Evolutionary conservation across 1,140 invertebrate species (phyloP), one percentile per base, ranked within the genome.

Genomic region (Platyura marginata): DNA sequence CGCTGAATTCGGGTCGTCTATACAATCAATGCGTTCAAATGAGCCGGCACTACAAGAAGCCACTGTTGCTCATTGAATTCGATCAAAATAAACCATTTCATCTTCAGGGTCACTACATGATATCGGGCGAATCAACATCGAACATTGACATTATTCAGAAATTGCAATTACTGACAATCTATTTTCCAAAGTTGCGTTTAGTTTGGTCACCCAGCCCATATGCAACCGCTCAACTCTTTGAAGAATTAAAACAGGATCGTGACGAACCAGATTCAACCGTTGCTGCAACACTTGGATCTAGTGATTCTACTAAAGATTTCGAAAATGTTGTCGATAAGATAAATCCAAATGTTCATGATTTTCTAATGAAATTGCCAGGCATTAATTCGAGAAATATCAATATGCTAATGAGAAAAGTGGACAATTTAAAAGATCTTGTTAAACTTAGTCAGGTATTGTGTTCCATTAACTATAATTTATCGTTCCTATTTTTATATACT

Each of bases 201-300:
- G 77, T 98, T 11, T 98, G 94, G 94, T 96, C 90, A 23, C 87
- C 87, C 3, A 91, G 81, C 61, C 89, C 93, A 0, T 86, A 90
- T 62, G 90, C 90, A 16, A 91, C 90, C 15, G 88, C 92, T 1
- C 90, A 97, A 67, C 64, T 97, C 22, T 96, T 98, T 65, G 85
- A 94, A 58, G 83, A 89, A 63, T 61, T 88, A 8, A 88, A 86
- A 72, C 68, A 80, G 66, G 79, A 77, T 18, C 77, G 75, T 65
- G 68, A 70, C 22, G 78, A 92, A 60, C 88, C 89, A n/a, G 74
- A 75, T 59, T 62, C 72, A 2, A 63, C 67, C 18, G 69, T 71
- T 49, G 87, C 86, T 1, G 58, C 70, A 11, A 69, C 73, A 16
- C 55, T 82, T 21, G 79, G 79, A 44, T 61, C 68, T 16, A 77